Evolutionary conservation across 2,113 vertebrate genomes (phyloP), one percentile per base, ranked within the genome.

Genomic region (Bujurquina vittata): DNA sequence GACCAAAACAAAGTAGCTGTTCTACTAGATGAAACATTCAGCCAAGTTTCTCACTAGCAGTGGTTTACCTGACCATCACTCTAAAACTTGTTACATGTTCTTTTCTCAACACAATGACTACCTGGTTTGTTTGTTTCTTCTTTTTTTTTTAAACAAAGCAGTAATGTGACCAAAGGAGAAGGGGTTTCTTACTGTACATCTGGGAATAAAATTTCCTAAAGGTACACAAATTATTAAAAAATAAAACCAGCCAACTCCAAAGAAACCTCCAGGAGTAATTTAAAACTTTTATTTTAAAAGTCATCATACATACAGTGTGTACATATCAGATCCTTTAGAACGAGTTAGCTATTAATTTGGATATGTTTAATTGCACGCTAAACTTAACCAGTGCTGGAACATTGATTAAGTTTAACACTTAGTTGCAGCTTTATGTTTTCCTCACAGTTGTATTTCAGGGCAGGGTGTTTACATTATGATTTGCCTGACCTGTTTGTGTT

Each of bases 1-100:
- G 98, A 99, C 94, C 97, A 98, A 95, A 96, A 91, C 87, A 95
- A 96, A 87, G 94, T 99, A 63, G 94, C 96, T 72, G 96, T 96
- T 88, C 96, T 98, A 92, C 96, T 99, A 65, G 97, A 99, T 95
- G 98, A 99, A 91, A 96, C 97, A 1, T 96, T 98, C 93, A 96
- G 90, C 79, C 95, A 99, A 96, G 93, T 97, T 96, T 94, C 97
- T 96, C 91, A 96, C 91, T 92, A 96, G 97, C 86, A 96, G 95
- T 0, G 94, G 94, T 29, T 96, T 95, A 84, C 93, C 96, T 82
- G 95, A 96, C 29, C 95, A 95, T 0, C 59, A 26, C 40, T 58
- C 35, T 76, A 20, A 54, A 63, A 29, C 12, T 75, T 83, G 79
- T 87, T 83, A 76, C 58, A 69, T 79, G 77, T 80, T 82, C 23